phyloP scores from a whole-genome alignment of 2,113 vertebrate species.

The Brachyistius frenatus region DNA sequence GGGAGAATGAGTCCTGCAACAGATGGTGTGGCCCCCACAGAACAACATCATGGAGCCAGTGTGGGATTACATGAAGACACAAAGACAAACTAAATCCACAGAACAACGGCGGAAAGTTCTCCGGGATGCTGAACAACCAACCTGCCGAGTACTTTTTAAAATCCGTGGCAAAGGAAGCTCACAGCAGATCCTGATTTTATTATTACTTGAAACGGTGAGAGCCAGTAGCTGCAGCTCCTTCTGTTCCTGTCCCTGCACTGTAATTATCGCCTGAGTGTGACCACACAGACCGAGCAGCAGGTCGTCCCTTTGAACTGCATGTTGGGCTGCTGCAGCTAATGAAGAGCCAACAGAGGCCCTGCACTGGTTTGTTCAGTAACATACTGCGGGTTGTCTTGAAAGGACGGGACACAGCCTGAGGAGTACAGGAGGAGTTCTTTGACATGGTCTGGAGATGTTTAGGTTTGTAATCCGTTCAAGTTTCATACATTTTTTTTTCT shows the following conservation, averaged over 20 bases:
- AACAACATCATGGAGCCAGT: background rate
- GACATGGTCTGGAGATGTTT: no score
- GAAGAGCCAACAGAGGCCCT: conserved; percentile 47
- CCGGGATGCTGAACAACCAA: no score
- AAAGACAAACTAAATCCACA: background rate
- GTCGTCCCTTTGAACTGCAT: conserved; percentile 58
- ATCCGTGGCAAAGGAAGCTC: background rate
- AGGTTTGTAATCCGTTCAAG: no score
- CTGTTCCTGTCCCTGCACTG: conserved; percentile 13
- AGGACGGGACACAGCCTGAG: background rate
- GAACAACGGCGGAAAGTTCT: background rate
- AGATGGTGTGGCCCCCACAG: background rate
- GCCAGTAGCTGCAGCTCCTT: background rate
- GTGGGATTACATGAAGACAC: background rate
- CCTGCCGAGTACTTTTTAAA: no score
- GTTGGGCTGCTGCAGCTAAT: background rate
- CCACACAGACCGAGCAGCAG: conserved; percentile 27
- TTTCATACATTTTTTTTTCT: no score
- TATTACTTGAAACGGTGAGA: background rate
- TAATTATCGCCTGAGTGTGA: conserved; percentile 61
- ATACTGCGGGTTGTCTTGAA: background rate
- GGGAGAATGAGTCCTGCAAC: background rate
- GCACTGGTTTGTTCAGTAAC: conserved; percentile 25
- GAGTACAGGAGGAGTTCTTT: background rate
- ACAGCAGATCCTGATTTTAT: background rate